A percentile compares a stretch with the other conserved stretches of the same genome.
These are phyloP conservation scores for Palythoa heliodiscus DNA, from an alignment of 92 coral and sea anemone genomes.

Conservation along the genomic window DNA sequence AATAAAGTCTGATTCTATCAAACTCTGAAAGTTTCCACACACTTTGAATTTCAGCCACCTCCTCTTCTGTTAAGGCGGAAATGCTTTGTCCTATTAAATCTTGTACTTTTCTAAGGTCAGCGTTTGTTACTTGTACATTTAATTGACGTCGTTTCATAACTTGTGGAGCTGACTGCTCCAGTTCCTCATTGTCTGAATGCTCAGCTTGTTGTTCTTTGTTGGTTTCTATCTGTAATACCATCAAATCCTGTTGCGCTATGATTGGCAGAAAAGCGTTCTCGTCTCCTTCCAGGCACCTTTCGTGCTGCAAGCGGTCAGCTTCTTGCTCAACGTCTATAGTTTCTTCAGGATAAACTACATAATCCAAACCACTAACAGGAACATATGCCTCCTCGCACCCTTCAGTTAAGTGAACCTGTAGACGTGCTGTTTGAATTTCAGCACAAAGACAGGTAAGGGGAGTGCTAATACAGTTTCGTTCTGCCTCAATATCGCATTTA, in stretches of 20 bases:
- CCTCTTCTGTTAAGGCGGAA: slow-evolving; percentile 16
- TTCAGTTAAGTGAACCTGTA: not conserved
- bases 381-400: not conserved
- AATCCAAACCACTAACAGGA: not conserved
- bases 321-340: slow-evolving; percentile 51
- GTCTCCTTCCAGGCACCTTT: slow-evolving; percentile 51
- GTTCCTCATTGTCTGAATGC: not conserved
- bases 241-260: not conserved
- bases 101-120: slow-evolving; percentile 9
- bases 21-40: slow-evolving; percentile 34
- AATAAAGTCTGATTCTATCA: slow-evolving; percentile 23
- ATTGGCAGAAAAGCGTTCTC: slow-evolving; percentile 57
- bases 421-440: not conserved
- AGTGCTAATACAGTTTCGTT: not conserved
- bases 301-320: slow-evolving; percentile 47
- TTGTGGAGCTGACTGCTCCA: not conserved
- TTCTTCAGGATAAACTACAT: not conserved
- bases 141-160: not conserved
- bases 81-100: slow-evolving; percentile 16
- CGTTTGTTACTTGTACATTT: not conserved
- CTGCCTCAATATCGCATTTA: not conserved
- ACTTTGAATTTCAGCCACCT: slow-evolving; percentile 15
- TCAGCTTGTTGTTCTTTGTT: slow-evolving; percentile 5
- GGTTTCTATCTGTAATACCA: not conserved
- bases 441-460: not conserved